Percentiles rank a stretch among this genome's conserved stretches.
phyloP scores from a whole-genome alignment of 1,140 invertebrate species.

The Drosophila neocordata region DNA sequence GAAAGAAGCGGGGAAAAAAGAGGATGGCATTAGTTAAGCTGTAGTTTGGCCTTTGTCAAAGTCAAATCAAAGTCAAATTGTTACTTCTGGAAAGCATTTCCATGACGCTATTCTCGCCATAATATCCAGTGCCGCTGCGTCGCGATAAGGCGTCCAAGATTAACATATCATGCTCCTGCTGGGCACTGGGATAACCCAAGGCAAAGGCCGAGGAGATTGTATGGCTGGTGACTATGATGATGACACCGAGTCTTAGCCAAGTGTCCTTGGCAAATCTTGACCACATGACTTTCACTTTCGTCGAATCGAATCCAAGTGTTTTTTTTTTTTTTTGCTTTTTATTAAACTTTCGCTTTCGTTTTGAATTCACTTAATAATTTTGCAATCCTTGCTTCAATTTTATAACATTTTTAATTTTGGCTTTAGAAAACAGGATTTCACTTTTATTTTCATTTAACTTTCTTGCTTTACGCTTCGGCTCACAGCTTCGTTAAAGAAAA shows the following conservation, averaged over 20 bases:
- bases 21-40: conserved; percentile 37
- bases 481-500: conserved; percentile 66
- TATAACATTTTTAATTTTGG: background rate
- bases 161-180: conserved; percentile 89
- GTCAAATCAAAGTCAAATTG: conserved; percentile 33
- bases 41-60: background rate
- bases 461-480: conserved; percentile 66
- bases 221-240: background rate
- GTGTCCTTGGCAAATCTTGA: conserved; percentile 63
- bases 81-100: conserved; percentile 92
- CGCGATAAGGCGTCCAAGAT: conserved; percentile 88
- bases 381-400: conserved; percentile 5
- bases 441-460: conserved; percentile 68
- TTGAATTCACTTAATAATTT: conserved; percentile 1
- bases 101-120: conserved; percentile 88
- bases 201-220: conserved; percentile 5
- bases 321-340: conserved; percentile 13
- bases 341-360: conserved; percentile 61
- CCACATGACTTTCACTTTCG: conserved; percentile 75
- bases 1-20: conserved; percentile 24
- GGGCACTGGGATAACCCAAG: conserved; percentile 83
- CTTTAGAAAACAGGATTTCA: conserved; percentile 61
- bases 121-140: conserved; percentile 85
- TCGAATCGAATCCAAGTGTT: background rate
- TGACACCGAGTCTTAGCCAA: conserved; percentile 65